Conservation (phyloP, 64 coral and sea anemone genomes). For the Montipora efflorescens region DNA sequence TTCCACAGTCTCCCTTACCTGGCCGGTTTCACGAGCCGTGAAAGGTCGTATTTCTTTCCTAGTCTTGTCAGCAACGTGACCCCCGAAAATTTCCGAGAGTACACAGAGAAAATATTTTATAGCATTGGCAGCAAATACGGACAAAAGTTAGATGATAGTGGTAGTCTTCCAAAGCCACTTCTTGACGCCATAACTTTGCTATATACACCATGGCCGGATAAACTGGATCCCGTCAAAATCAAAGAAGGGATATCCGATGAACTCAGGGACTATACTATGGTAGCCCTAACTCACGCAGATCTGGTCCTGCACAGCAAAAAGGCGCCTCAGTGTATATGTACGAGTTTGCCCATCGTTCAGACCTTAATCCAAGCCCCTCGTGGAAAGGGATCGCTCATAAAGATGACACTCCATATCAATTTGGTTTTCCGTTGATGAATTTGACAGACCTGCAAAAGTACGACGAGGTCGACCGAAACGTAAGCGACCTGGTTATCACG, state of each 20-base stretch:
- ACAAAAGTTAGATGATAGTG: background rate
- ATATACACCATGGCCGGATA: constrained; percentile 76
- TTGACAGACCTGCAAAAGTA: constrained; percentile 59
- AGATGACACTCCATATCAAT: constrained; percentile 81
- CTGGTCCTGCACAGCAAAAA: constrained; percentile 53
- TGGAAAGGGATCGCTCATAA: constrained; percentile 76
- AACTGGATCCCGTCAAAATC: background rate
- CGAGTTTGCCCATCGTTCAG: constrained; percentile 73
- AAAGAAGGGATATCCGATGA: constrained; percentile 47
- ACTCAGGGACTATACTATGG: constrained; percentile 61
- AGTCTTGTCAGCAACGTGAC: background rate
- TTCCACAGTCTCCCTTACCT: constrained; percentile 71
- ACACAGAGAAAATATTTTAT: background rate
- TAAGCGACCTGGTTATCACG: constrained; percentile 71
- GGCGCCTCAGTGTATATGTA: constrained; percentile 61
- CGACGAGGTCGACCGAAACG: constrained; percentile 69
- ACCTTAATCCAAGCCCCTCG: background rate
- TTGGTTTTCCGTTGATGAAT: constrained; percentile 76
- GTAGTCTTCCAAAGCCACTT: background rate
- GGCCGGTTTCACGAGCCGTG: constrained; percentile 71
- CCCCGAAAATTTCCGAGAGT: constrained; percentile 5
- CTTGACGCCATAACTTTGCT: constrained; percentile 53
- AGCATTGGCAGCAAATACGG: constrained; percentile 44
- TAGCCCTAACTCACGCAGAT: constrained; percentile 53
- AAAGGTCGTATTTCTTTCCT: constrained; percentile 74